A percentile compares a stretch with the other conserved stretches of the same genome.
phyloP scores from a whole-genome alignment of 2,113 vertebrate species.

The Phyllostomus hastatus region DNA sequence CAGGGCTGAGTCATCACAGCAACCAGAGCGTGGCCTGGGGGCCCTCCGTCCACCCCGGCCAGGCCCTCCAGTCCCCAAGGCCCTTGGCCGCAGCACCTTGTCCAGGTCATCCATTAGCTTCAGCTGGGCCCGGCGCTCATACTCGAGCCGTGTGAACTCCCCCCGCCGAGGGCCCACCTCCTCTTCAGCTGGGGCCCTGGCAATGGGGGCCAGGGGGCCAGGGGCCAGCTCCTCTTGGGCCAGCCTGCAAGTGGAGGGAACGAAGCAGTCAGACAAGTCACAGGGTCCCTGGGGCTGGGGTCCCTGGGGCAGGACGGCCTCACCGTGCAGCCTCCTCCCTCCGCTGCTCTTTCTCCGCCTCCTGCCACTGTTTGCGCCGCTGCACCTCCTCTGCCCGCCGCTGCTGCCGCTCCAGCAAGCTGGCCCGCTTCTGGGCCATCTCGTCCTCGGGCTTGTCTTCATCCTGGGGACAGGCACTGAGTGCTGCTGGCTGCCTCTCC shows the following conservation, averaged over 20 bases:
- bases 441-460: constrained; percentile 87
- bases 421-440: constrained; percentile 90
- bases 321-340: constrained; percentile 81
- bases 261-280: rapidly evolving
- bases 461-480: constrained; percentile 68
- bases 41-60: constrained; percentile 82
- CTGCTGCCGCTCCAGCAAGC: constrained; percentile 90
- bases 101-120: constrained; percentile 94
- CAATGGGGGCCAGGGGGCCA: rapidly evolving
- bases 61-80: constrained; percentile 82
- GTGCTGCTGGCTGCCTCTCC: background rate
- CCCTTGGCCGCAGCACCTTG: constrained; percentile 88
- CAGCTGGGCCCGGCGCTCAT: constrained; percentile 89
- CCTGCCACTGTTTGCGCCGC: constrained; percentile 87
- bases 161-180: constrained; percentile 80
- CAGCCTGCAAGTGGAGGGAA: background rate
- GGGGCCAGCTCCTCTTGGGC: constrained; percentile 44
- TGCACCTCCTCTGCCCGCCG: constrained; percentile 89
- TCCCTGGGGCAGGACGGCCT: background rate
- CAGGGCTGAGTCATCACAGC: constrained; percentile 90
- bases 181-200: constrained; percentile 78
- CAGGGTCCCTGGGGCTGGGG: rapidly evolving
- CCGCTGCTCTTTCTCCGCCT: constrained; percentile 87
- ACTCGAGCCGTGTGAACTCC: constrained; percentile 90
- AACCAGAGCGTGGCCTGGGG: constrained; percentile 86